A percentile compares a stretch with the other conserved stretches of the same genome.
Conservation (phyloP, 2,113 vertebrate genomes). For the Paralichthys olivaceus region DNA sequence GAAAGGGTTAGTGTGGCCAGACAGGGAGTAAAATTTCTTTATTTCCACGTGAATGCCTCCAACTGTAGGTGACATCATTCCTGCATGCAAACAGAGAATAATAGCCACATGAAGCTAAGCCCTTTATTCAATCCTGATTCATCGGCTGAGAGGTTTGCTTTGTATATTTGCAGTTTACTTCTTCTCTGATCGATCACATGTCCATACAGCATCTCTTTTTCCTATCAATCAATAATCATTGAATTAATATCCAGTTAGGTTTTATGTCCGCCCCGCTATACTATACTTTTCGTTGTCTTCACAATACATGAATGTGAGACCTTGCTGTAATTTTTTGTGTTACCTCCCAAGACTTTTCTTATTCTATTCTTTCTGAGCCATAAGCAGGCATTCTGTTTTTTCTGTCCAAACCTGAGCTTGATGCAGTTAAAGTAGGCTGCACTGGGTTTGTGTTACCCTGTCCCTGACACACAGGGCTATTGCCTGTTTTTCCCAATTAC, state of each 20-base stretch:
- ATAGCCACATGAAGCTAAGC: neutral
- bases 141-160: conserved; percentile 3
- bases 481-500: too few relatives aligned
- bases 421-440: too few relatives aligned
- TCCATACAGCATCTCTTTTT: neutral
- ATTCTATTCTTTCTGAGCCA: too few relatives aligned
- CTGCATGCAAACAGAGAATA: conserved; percentile 3
- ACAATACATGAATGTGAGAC: too few relatives aligned
- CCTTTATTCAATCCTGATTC: neutral
- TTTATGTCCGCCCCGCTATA: neutral
- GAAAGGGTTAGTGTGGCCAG: conserved; percentile 1
- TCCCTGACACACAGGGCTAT: too few relatives aligned
- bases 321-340: too few relatives aligned
- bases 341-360: too few relatives aligned
- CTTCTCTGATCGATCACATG: conserved; percentile 12
- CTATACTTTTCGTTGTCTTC: neutral
- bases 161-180: neutral
- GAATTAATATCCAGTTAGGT: neutral
- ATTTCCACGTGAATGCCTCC: conserved; percentile 8
- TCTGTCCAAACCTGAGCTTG: too few relatives aligned
- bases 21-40: neutral
- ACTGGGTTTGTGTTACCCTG: too few relatives aligned
- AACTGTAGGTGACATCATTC: conserved; percentile 4
- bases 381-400: too few relatives aligned
- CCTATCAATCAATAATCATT: conserved; percentile 29